A percentile compares a stretch with the other conserved stretches of the same genome.
Evolutionary conservation across 2,888 invertebrate genomes (phyloP).

Genomic region (Incurvaria masculella): DNA sequence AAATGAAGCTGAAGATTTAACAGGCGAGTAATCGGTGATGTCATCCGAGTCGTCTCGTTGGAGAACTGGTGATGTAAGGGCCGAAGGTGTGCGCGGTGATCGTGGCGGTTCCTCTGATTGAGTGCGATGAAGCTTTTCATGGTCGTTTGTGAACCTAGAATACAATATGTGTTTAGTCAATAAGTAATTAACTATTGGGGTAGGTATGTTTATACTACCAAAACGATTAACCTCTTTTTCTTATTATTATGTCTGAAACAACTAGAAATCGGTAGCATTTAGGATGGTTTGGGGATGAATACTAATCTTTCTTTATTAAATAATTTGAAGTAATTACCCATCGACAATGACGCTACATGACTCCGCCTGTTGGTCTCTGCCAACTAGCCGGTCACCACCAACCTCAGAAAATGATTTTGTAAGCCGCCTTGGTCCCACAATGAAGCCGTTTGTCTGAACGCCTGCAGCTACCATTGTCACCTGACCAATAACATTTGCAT

Average conservation of each 20-base stretch:
- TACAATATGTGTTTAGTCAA: constrained; percentile 4
- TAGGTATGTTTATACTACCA: too few species aligned
- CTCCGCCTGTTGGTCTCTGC: constrained; percentile 30
- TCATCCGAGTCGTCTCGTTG: constrained; percentile 45
- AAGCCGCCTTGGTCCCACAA: constrained; percentile 61
- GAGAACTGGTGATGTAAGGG: constrained; percentile 45
- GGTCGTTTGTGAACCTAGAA: constrained; percentile 52
- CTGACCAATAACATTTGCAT: too few species aligned
- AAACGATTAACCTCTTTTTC: too few species aligned
- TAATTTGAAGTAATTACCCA: too few species aligned
- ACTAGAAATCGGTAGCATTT: too few species aligned
- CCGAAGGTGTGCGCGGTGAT: constrained; percentile 64
- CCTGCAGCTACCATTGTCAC: constrained; percentile 89
- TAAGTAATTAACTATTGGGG: too few species aligned
- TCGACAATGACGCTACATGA: constrained; percentile 27
- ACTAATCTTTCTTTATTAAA: too few species aligned
- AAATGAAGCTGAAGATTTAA: constrained; percentile 41
- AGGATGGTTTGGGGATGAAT: too few species aligned
- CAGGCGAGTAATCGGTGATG: constrained; percentile 35
- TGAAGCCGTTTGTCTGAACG: constrained; percentile 82
- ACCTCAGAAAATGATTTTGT: constrained; percentile 85
- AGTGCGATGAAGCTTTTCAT: constrained; percentile 76
- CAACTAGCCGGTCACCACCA: constrained; percentile 36
- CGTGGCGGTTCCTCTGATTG: constrained; percentile 82
- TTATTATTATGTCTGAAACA: too few species aligned